Percentiles rank a stretch among this genome's conserved stretches.
phyloP scores from a whole-genome alignment of 1,140 invertebrate genomes.

The Uloborus diversus region DNA sequence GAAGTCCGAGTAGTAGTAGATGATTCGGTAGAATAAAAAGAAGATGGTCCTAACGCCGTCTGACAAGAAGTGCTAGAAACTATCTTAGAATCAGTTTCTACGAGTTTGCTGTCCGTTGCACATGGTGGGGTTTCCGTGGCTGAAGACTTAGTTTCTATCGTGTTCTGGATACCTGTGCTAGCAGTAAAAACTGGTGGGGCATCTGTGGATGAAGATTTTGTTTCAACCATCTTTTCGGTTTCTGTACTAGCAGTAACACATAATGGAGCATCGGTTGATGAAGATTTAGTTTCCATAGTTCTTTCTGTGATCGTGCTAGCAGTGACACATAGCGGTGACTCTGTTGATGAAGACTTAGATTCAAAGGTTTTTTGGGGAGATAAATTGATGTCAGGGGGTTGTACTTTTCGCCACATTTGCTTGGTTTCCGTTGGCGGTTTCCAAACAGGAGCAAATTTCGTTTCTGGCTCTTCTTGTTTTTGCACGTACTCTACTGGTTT shows the following conservation, averaged over 20 bases:
- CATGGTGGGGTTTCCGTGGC: conserved; percentile 1
- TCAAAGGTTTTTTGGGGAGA: not conserved
- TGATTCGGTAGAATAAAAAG: not conserved
- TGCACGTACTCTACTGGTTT: conserved; percentile 70
- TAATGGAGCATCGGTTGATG: not conserved
- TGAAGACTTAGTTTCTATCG: too few species aligned
- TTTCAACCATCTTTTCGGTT: too few species aligned
- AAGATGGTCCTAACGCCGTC: conserved; percentile 1
- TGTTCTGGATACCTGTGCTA: too few species aligned
- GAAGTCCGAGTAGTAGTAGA: conserved; percentile 36
- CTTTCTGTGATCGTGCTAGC: too few species aligned
- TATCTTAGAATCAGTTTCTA: not conserved
- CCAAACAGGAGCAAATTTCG: conserved; percentile 50
- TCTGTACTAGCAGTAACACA: too few species aligned
- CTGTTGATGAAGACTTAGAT: not conserved
- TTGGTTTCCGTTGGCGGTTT: conserved; percentile 17
- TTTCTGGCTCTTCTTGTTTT: conserved; percentile 70
- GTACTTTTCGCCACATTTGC: not conserved
- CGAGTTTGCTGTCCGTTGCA: not conserved
- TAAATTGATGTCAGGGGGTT: not conserved
- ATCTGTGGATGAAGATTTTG: not conserved
- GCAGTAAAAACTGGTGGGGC: too few species aligned
- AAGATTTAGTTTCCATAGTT: not conserved
- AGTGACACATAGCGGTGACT: too few species aligned
- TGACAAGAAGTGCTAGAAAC: conserved; percentile 22